These are phyloP conservation scores for Sceloporus tristichus DNA, from an alignment of 2,113 vertebrate genomes.

Conservation along the genomic window DNA sequence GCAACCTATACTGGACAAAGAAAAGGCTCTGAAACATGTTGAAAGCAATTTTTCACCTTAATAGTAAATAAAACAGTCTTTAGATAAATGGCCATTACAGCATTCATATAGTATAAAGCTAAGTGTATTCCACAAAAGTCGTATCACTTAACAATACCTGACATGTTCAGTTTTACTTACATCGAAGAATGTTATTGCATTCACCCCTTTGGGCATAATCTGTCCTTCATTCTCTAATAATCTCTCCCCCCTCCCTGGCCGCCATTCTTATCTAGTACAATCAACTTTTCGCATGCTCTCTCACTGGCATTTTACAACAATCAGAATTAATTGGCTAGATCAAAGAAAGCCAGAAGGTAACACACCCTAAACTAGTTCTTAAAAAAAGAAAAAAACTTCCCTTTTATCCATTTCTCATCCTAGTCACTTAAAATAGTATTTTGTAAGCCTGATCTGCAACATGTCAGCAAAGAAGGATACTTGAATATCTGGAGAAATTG, in stretches of 20 bases:
- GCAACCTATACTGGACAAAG: slow-evolving; percentile 24
- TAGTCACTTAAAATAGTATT: not conserved
- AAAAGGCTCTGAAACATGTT: slow-evolving; percentile 40
- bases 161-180: slow-evolving; percentile 61
- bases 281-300: slow-evolving; percentile 59
- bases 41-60: not conserved
- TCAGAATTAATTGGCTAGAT: slow-evolving; percentile 68
- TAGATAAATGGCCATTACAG: slow-evolving; percentile 58
- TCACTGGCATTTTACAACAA: slow-evolving; percentile 63
- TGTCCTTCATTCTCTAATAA: slow-evolving; percentile 54
- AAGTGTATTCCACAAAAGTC: slow-evolving; percentile 41
- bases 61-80: slow-evolving; percentile 46
- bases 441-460: not conserved
- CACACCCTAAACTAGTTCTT: slow-evolving; percentile 55
- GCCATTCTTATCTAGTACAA: slow-evolving; percentile 52
- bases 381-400: slow-evolving; percentile 34
- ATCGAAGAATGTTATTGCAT: slow-evolving; percentile 30
- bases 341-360: slow-evolving; percentile 65
- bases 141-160: slow-evolving; percentile 33
- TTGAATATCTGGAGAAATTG: not conserved
- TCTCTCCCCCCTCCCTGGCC: not conserved
- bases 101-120: slow-evolving; percentile 60
- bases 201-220: slow-evolving; percentile 56
- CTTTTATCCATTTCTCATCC: not conserved
- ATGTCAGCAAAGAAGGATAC: not conserved